phyloP scores from a whole-genome alignment of 2,113 vertebrate species.

The Rhodinocichla rosea region DNA sequence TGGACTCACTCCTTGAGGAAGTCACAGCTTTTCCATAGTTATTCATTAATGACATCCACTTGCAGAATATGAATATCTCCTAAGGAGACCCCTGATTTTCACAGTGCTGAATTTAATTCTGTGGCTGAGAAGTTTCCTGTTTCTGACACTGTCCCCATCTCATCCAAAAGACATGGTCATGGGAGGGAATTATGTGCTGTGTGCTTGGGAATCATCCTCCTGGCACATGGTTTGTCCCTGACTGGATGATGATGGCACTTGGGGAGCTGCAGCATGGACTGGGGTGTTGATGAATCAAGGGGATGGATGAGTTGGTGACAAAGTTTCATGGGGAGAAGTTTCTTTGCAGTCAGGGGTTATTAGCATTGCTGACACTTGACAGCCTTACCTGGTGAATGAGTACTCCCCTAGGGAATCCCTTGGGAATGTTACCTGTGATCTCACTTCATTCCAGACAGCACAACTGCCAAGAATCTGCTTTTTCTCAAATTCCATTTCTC shows the following conservation, averaged over 20 bases:
- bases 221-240: neutral
- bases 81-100: neutral
- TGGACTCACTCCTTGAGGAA: neutral
- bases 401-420: neutral
- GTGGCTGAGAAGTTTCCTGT: neutral
- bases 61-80: neutral
- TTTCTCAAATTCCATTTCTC: neutral
- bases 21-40: neutral
- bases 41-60: neutral
- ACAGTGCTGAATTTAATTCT: neutral
- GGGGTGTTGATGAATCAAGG: neutral
- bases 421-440: neutral
- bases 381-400: neutral
- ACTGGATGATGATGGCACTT: neutral
- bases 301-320: neutral
- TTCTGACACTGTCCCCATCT: neutral
- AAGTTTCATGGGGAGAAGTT: neutral
- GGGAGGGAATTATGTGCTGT: neutral
- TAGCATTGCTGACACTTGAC: neutral
- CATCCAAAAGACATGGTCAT: neutral
- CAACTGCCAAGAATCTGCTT: neutral
- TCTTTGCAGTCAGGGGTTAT: neutral
- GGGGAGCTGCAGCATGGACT: neutral
- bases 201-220: neutral
- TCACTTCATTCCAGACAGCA: neutral